Conservation (phyloP, 2,113 vertebrate species). For the Podilymbus podiceps region DNA sequence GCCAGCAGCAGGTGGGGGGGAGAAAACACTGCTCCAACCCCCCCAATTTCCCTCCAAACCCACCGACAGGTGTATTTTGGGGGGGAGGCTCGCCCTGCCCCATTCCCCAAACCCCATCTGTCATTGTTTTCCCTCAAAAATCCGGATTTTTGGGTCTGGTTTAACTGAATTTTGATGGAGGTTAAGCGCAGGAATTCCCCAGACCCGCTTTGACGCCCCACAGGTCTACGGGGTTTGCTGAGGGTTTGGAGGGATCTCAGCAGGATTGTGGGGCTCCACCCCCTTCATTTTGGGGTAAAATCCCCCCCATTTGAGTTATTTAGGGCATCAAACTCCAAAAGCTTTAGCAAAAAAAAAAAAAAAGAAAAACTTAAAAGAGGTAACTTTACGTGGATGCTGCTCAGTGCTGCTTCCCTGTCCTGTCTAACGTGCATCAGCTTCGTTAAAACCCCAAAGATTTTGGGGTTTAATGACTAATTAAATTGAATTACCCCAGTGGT, state of each 20-base stretch:
- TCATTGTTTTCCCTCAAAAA: no score
- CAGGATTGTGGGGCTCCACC: not conserved
- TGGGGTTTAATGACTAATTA: no score
- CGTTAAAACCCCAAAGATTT: no score
- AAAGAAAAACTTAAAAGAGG: rapidly evolving
- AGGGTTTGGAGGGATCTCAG: not conserved
- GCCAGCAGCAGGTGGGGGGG: not conserved
- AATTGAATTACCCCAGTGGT: rapidly evolving
- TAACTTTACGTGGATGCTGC: rapidly evolving
- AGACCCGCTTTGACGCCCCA: rapidly evolving
- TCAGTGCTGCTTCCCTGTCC: rapidly evolving
- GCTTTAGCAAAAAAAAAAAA: no score
- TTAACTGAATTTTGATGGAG: rapidly evolving
- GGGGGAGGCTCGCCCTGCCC: rapidly evolving
- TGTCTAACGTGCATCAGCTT: not conserved
- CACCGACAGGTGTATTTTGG: no score
- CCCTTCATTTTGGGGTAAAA: not conserved
- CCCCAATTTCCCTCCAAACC: not conserved
- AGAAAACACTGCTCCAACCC: no score
- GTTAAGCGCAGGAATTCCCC: not conserved
- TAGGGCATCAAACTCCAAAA: no score
- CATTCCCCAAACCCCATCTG: rapidly evolving
- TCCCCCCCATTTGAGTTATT: rapidly evolving
- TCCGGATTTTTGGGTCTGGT: rapidly evolving
- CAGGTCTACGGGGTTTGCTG: rapidly evolving